Base-by-base conservation (phyloP, 2,113 vertebrate species). In the Calypte anna region DNA sequence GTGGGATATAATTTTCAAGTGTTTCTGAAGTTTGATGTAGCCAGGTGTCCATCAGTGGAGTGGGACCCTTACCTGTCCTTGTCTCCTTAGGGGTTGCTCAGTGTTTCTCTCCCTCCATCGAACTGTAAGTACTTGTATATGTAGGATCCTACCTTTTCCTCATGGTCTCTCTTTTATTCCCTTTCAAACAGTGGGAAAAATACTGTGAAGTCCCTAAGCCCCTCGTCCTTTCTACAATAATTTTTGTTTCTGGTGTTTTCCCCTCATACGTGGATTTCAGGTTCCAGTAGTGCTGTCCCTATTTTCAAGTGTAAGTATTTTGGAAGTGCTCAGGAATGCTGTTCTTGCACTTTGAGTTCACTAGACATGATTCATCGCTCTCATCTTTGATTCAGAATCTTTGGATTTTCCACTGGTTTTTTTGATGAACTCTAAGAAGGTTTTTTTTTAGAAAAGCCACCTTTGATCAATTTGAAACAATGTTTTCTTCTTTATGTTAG, bases 111-210 rank as follows among this genome's bases (percentile, higher is more conserved):
- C 88, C 79, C 93, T 96, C 94, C 95, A 48, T 94, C 86, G 53
- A 95, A 96, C 94, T 96, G 95, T 95, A 97, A 96, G 95, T 97
- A 94, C 91, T 90, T 58, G 44, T 48, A 95, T 87, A 59, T 68
- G 36, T 76, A 88, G 89, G 80, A 82, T 72, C 64, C 43, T 79
- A 20, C 38, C 43, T 72, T 82, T 88, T 66, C 43, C 36, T 93
- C 38, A 4, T 44, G 33, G 28, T 82, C 82, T 72, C 27, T 53
- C 14, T 63, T 72, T 79, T 88, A 50, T 92, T 92, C 62, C 40
- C 19, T 74, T 82, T 75, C 31, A 67, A 66, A 44, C 23, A 84
- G 50, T 72, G 51, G 69, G 10, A 25, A 24, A 53, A 38, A 57
- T 62, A 70, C 15, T 57, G 38, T 66, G 23, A 73, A 74, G 57